phyloP scores from a whole-genome alignment of 2,797 vertebrate species.

The Pseudocheirus occidentalis region DNA sequence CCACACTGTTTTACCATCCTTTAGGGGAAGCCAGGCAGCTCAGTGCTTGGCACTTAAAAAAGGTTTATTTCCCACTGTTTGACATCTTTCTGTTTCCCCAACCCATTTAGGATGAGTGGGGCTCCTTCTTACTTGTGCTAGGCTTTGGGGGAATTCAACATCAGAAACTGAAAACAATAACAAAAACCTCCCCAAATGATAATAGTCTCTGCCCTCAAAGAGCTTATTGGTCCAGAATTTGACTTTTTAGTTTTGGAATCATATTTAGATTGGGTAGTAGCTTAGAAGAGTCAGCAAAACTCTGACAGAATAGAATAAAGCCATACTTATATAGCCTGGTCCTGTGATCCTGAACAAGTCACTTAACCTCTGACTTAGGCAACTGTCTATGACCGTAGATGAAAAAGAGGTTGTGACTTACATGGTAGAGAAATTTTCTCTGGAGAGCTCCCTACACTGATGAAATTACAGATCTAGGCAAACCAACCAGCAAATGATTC shows the following conservation, averaged over 20 bases:
- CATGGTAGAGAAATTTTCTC: not conserved
- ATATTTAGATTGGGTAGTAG: not conserved
- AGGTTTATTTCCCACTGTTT: not conserved
- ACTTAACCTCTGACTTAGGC: not conserved
- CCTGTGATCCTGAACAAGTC: no score
- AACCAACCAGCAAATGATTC: not conserved
- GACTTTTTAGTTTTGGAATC: not conserved
- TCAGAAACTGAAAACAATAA: not conserved
- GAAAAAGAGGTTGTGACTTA: not conserved
- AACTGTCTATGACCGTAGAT: not conserved
- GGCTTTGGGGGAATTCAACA: not conserved
- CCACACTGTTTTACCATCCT: not conserved
- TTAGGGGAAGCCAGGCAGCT: not conserved
- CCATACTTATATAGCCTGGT: not conserved
- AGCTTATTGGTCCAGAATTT: not conserved
- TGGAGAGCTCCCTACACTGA: not conserved
- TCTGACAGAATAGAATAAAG: not conserved
- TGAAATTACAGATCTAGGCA: not conserved
- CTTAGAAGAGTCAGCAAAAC: not conserved
- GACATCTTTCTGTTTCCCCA: not conserved
- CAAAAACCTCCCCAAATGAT: not conserved
- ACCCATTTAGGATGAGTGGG: not conserved
- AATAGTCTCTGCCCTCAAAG: not conserved
- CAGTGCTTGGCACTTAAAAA: not conserved
- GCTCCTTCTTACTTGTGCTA: not conserved